phyloP scores from a whole-genome alignment of 1,140 invertebrate genomes.

The Steinernema khuongi region DNA sequence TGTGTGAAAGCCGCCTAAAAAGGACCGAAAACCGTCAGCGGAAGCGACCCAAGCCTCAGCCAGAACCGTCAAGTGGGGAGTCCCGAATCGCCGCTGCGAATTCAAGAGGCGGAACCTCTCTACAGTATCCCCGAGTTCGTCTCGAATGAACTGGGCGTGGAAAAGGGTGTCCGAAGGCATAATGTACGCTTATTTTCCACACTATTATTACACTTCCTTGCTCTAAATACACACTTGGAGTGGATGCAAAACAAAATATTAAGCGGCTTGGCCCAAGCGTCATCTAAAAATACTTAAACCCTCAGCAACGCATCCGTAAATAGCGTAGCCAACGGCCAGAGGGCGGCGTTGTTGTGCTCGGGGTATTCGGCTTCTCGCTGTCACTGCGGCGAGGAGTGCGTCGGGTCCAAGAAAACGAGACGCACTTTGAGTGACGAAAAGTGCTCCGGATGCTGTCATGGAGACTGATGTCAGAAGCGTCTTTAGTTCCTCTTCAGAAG shows the following conservation, averaged over 20 bases:
- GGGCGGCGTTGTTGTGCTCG: conserved; percentile 65
- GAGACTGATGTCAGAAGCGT: neutral
- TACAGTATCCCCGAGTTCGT: too few species aligned
- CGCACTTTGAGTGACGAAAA: neutral
- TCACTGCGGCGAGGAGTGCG: neutral
- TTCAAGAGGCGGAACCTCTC: too few species aligned
- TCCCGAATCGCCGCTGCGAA: too few species aligned
- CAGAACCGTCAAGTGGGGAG: too few species aligned
- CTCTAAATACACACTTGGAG: too few species aligned
- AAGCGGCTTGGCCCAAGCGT: too few species aligned
- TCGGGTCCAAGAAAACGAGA: neutral
- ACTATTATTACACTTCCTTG: too few species aligned
- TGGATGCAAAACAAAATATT: too few species aligned
- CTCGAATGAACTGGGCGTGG: too few species aligned
- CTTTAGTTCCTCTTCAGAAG: neutral
- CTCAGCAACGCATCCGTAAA: conserved; percentile 59
- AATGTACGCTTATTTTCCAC: too few species aligned
- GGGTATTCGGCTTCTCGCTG: conserved; percentile 68
- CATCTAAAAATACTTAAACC: neutral
- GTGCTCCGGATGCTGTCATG: neutral
- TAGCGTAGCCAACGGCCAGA: neutral
- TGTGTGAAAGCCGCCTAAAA: conserved; percentile 98
- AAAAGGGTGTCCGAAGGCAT: too few species aligned
- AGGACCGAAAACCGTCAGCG: conserved; percentile 83
- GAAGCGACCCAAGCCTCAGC: too few species aligned